Percentiles rank a stretch among this genome's conserved stretches.
Evolutionary conservation across 2,113 vertebrate genomes (phyloP).

Genomic region (Raja brachyura): DNA sequence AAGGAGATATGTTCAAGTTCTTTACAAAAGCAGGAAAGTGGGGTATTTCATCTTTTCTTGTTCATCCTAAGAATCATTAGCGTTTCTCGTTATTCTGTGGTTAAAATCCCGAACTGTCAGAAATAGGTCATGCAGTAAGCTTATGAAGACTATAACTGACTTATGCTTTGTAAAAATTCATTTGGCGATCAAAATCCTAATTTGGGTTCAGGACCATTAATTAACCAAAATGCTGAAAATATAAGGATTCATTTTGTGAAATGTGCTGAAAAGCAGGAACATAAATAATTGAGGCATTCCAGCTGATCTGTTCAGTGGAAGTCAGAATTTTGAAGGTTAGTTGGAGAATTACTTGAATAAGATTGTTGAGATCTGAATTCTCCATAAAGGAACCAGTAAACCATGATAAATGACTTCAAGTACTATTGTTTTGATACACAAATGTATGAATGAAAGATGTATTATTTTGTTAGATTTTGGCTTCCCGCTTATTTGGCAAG

Average conservation of each 20-base stretch:
- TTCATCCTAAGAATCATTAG: background rate
- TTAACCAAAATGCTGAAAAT: constrained; percentile 37
- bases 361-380: constrained; percentile 47
- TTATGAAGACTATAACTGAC: constrained; percentile 11
- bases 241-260: constrained; percentile 40
- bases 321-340: constrained; percentile 40
- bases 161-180: constrained; percentile 34
- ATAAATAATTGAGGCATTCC: constrained; percentile 19
- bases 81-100: background rate
- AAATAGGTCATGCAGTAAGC: constrained; percentile 23
- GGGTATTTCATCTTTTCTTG: background rate
- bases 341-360: constrained; percentile 46
- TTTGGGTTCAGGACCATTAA: constrained; percentile 3
- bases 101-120: constrained; percentile 19
- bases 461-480: constrained; percentile 42
- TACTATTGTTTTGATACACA: constrained; percentile 48
- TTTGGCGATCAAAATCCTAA: constrained; percentile 14
- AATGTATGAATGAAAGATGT: constrained; percentile 46
- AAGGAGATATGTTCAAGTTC: background rate
- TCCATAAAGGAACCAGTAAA: constrained; percentile 50
- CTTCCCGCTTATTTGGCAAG: constrained; percentile 39
- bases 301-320: constrained; percentile 35
- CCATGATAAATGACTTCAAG: constrained; percentile 49
- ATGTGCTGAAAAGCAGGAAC: constrained; percentile 30
- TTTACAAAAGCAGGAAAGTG: background rate